Conservation (phyloP, 2,113 vertebrate species). For the Bubalus kerabau region DNA sequence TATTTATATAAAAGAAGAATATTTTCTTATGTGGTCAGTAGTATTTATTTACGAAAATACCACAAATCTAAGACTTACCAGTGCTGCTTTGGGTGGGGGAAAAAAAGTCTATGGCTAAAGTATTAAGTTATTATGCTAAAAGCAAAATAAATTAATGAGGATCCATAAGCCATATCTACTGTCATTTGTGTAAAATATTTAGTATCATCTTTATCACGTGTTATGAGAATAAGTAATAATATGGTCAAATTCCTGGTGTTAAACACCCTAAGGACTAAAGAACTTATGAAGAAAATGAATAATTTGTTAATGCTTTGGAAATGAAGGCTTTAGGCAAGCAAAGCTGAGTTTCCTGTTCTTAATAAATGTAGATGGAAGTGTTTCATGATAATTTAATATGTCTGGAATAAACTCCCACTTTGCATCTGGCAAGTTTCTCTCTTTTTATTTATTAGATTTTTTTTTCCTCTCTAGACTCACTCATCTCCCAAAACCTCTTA, state of each 20-base stretch:
- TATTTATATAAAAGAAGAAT: background rate
- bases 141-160: slow-evolving; percentile 43
- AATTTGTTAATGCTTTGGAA: slow-evolving; percentile 43
- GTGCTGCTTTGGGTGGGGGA: background rate
- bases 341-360: slow-evolving; percentile 28
- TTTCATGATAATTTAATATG: slow-evolving; percentile 53
- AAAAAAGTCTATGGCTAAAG: background rate
- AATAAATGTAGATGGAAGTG: slow-evolving; percentile 46
- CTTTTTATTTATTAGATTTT: slow-evolving; percentile 42
- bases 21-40: background rate
- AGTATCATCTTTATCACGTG: background rate
- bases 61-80: background rate
- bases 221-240: slow-evolving; percentile 24
- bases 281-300: slow-evolving; percentile 36
- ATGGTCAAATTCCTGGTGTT: slow-evolving; percentile 2
- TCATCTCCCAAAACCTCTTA: background rate
- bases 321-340: slow-evolving; percentile 38
- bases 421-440: slow-evolving; percentile 33
- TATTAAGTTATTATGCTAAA: background rate
- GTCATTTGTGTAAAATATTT: slow-evolving; percentile 46
- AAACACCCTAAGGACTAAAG: slow-evolving; percentile 26
- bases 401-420: slow-evolving; percentile 39
- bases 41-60: slow-evolving; percentile 8
- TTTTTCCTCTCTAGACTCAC: background rate
- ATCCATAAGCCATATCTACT: background rate